Base-by-base conservation (phyloP, 2,888 invertebrate genomes). In the Eupithecia pulchellata region DNA sequence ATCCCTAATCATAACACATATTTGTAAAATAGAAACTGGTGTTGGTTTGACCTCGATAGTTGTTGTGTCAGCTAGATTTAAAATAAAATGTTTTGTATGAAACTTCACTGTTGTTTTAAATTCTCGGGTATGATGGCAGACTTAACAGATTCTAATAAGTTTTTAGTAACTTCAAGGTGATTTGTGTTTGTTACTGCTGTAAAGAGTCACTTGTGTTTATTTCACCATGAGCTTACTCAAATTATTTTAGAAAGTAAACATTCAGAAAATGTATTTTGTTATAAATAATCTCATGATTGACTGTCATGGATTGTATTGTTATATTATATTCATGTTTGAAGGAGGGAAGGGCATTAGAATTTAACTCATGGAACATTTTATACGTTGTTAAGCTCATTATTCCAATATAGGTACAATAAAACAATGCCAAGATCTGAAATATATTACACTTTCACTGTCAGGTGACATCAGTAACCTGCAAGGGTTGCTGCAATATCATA, bases 1-100 rank as follows among this genome's bases (percentile, higher is more conserved):
- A 58, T 13, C 17, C 11, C 32, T 60, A 29, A 32, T 30, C 58
- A 20, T 36, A 61, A 61, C 34, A 34, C 34, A 11, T 11, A 34
- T 6, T 13, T 52, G 52, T 34, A 61, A 34, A 61, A 32, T 32
- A 60, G 58, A 60, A n/a, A 34, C 20, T 61, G 61, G 61, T 61
- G 61, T 13, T 36, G 61, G 61, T 34, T 60, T 60, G 32, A 60
- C n/a, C 30, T 58, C 58, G 14, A 17, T 57, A 17, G 57, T 11
- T 13, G 27, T 55, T 55, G 55, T 25, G 42, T 42, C n/a, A 42
- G 42, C 42, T 42, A 42, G 8, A n/a, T n/a, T 42, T 42, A 8
- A 42, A 30, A 2, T 30, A 8, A 30, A 42, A n/a, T 42, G 42
- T 20, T 47, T 47, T 11, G 20, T 20, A 47, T 47, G 4, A 47